Percentiles rank a stretch among this genome's conserved stretches.
Evolutionary conservation across 2,797 vertebrate species (phyloP).

Genomic region (Leuciscus waleckii): DNA sequence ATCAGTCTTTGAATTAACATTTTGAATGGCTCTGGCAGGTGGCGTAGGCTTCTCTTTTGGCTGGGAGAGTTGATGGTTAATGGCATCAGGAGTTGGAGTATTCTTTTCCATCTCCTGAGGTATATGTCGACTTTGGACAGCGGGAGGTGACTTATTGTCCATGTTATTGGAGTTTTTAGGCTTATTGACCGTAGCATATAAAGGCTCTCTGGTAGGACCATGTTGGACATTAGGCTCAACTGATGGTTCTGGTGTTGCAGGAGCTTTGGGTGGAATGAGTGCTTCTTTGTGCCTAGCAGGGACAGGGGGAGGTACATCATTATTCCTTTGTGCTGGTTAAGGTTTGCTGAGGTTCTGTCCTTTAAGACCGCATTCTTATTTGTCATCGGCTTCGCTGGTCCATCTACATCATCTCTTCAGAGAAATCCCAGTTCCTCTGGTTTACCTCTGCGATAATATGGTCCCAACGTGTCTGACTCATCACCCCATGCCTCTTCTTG

Average conservation of each 20-base stretch:
- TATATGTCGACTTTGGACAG: conserved; percentile 6
- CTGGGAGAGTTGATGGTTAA: conserved; percentile 20
- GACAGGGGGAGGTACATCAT: conserved; percentile 54
- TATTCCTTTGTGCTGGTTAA: conserved; percentile 42
- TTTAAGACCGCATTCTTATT: conserved; percentile 43
- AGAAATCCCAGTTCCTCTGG: conserved; percentile 67
- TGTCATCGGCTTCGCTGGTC: conserved; percentile 57
- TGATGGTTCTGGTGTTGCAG: conserved; percentile 30
- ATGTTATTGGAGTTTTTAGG: conserved; percentile 43
- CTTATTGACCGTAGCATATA: conserved; percentile 49
- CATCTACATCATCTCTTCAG: conserved; percentile 78
- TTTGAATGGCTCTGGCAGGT: conserved; percentile 49
- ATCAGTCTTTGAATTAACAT: conserved; percentile 2
- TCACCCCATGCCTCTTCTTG: conserved; percentile 79
- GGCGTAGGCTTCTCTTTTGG: conserved; percentile 55
- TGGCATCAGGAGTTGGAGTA: neutral
- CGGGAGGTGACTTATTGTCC: conserved; percentile 11
- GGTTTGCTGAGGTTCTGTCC: conserved; percentile 52
- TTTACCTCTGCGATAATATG: conserved; percentile 80
- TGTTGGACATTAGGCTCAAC: conserved; percentile 53
- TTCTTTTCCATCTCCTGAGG: conserved; percentile 4
- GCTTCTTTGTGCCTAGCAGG: conserved; percentile 56
- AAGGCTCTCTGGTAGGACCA: conserved; percentile 40
- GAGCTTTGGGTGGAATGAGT: conserved; percentile 67
- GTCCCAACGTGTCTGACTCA: conserved; percentile 77